Evolutionary conservation across 2,888 invertebrate genomes (phyloP), one percentile per base, ranked within the genome.

Genomic region (Caenorhabditis sp.): DNA sequence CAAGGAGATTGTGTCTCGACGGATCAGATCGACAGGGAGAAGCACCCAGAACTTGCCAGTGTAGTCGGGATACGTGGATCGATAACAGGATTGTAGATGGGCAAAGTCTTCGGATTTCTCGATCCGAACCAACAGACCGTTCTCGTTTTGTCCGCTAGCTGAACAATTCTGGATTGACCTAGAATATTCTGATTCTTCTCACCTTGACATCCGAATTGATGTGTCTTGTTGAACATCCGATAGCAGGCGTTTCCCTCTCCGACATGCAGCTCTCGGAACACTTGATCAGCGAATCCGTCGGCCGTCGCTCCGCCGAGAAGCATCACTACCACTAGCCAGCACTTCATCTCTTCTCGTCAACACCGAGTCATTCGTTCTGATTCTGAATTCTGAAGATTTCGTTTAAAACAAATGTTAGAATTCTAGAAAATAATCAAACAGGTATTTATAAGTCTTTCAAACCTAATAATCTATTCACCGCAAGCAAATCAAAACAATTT

Each of bases 171-270:
- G n/a, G n/a, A n/a, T n/a, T n/a, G n/a, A n/a, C n/a, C n/a, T n/a
- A n/a, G n/a, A n/a, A n/a, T n/a, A n/a, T n/a, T n/a, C n/a, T n/a
- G n/a, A n/a, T n/a, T n/a, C 37, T 80, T 94, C 95, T 94, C 94
- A 97, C 97, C 96, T 65, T 96, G 95, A 92, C 98, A 98, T 80
- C 98, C 98, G 87, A 95, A 95, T 93, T 97, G 96, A 93, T 97
- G 96, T 13, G 98, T 98, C 76, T 95, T 97, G 94, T 98, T 98
- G 83, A 98, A 93, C 82, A 96, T 94, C 84, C 97, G 94, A 92
- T 96, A 96, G 93, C 98, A 98, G 65, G 83, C 80, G 2, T 81
- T 70, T 47, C 81, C 81, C 51, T 81, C 78, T 37, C 56, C 64
- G 1, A 84, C 28, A 15, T 47, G 24, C 32, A 82, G 8, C 18